Conservation (phyloP, 1,140 invertebrate species). For the Megathymus violae region DNA sequence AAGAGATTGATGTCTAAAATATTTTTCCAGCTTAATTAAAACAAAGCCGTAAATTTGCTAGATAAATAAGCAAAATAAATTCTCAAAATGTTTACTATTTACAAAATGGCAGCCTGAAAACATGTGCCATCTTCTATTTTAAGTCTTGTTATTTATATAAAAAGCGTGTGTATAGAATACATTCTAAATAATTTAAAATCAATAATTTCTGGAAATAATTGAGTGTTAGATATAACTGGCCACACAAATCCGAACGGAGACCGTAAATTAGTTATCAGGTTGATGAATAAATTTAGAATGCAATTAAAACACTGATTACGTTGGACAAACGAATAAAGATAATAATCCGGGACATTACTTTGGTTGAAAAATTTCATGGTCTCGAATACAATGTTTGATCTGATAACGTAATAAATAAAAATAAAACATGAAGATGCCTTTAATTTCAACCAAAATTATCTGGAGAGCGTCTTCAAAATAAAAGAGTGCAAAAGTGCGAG, state of each 20-base stretch:
- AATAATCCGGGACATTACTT: conserved; percentile 7
- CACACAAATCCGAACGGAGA: no score
- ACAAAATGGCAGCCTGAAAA: no score
- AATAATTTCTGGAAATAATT: no score
- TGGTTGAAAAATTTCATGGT: conserved; percentile 1
- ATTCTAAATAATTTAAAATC: no score
- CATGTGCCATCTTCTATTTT: no score
- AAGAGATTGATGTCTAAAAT: conserved; percentile 15
- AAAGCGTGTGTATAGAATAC: no score
- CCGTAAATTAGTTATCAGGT: no score
- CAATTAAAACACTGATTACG: background rate
- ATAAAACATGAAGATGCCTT: conserved; percentile 38
- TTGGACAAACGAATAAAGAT: background rate
- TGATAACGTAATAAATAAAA: conserved; percentile 48
- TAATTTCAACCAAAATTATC: conserved; percentile 59
- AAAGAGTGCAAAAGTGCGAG: conserved; percentile 49
- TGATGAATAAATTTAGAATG: background rate
- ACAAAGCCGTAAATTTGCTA: conserved; percentile 17
- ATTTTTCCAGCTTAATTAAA: conserved; percentile 10
- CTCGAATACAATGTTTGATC: conserved; percentile 47
- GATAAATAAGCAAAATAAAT: background rate
- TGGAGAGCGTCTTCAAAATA: conserved; percentile 50
- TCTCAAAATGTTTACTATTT: background rate
- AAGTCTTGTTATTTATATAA: no score
- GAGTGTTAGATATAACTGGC: no score